Evolutionary conservation across 2,113 vertebrate species (phyloP).

Genomic region (Lagopus muta): DNA sequence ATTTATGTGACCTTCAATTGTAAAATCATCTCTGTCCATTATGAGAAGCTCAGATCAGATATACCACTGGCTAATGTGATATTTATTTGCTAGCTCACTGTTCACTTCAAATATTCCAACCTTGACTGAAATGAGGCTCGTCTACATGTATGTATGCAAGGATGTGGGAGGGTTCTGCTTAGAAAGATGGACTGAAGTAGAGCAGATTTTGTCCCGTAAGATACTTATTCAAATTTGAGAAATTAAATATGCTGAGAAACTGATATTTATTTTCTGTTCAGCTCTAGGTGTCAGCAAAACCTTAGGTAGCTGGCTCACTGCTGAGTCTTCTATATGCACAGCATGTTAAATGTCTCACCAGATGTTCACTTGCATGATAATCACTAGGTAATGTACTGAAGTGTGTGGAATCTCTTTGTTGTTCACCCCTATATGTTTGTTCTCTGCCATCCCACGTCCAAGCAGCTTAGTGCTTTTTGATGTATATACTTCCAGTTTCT

Average conservation of each 20-base stretch:
- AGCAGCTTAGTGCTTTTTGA: not conserved
- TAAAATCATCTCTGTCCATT: not conserved
- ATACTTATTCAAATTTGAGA: not conserved
- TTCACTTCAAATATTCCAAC: not conserved
- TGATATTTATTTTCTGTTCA: not conserved
- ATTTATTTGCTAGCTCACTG: not conserved
- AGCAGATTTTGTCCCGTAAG: not conserved
- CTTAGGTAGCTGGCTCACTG: not conserved
- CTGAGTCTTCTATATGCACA: not conserved
- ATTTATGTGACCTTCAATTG: not conserved
- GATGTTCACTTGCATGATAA: not conserved
- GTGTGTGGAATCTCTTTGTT: not conserved
- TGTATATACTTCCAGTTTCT: not conserved
- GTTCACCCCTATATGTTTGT: not conserved
- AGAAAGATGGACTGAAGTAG: not conserved
- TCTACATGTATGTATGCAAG: not conserved
- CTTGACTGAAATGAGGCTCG: not conserved
- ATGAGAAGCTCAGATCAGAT: not conserved
- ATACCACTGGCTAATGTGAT: not conserved
- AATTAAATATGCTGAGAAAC: not conserved
- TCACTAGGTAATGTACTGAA: not conserved
- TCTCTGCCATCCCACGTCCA: not conserved
- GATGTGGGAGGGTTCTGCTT: not conserved
- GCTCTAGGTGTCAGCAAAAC: constrained; percentile 36
- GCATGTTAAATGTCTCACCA: accelerated